A percentile compares a stretch with the other conserved stretches of the same genome.
Conservation (phyloP, 2,797 vertebrate species). For the Pseudochaenichthys georgianus region DNA sequence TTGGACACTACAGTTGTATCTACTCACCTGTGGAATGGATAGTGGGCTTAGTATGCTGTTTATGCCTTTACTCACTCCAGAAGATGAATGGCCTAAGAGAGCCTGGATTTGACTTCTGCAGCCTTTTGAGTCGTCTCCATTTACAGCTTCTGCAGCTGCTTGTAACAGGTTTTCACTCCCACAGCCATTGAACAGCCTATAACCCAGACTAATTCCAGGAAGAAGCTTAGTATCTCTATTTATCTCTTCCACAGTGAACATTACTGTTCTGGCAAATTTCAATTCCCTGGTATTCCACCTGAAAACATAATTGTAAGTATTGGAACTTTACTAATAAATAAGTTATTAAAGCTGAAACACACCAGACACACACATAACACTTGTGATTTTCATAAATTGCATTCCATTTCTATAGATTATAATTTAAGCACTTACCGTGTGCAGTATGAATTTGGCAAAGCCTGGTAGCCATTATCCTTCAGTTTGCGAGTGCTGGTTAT, state of each 20-base stretch:
- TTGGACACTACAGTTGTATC: not conserved
- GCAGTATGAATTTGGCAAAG: slow-evolving; percentile 60
- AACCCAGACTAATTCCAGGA: slow-evolving; percentile 71
- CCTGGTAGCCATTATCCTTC: slow-evolving; percentile 53
- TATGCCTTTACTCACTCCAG: slow-evolving; percentile 64
- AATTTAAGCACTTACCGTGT: slow-evolving; percentile 48
- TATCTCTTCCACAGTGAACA: slow-evolving; percentile 78
- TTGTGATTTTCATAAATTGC: not conserved
- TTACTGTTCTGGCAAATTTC: slow-evolving; percentile 74
- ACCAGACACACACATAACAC: not conserved
- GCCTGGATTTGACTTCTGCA: slow-evolving; percentile 63
- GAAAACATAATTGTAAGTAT: slow-evolving; percentile 20
- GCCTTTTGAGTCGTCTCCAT: slow-evolving; percentile 20
- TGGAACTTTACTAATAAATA: not conserved
- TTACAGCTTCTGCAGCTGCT: slow-evolving; percentile 69
- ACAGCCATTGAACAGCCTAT: slow-evolving; percentile 72
- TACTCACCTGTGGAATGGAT: slow-evolving; percentile 73
- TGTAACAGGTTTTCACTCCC: slow-evolving; percentile 67
- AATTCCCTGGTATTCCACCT: slow-evolving; percentile 75
- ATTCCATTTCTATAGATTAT: not conserved
- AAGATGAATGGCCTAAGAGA: slow-evolving; percentile 75
- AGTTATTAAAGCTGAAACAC: not conserved
- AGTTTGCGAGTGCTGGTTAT: slow-evolving; percentile 47
- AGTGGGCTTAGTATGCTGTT: slow-evolving; percentile 62
- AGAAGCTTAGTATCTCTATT: slow-evolving; percentile 67